Percentiles rank a stretch among this genome's conserved stretches.
Evolutionary conservation across 2,113 vertebrate species (phyloP).

Genomic region (Myodes glareolus): DNA sequence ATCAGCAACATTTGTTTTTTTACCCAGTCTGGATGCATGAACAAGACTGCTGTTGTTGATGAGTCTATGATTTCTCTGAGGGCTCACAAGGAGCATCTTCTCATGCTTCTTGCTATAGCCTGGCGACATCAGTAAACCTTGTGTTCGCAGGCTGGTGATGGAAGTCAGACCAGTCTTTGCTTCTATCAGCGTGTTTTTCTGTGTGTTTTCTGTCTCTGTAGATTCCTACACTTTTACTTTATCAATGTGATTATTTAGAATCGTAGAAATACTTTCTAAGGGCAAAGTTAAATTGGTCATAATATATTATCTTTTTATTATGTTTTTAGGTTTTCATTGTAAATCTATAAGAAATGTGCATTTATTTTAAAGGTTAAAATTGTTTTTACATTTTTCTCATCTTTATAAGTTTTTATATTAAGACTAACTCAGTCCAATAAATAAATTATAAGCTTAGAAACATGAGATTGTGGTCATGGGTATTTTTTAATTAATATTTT

Average conservation of each 20-base stretch:
- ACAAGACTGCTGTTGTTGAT: background rate
- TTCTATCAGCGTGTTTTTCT: background rate
- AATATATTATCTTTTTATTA: background rate
- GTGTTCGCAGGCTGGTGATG: background rate
- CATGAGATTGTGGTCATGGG: background rate
- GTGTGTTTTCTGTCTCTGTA: background rate
- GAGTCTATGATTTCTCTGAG: background rate
- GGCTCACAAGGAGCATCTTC: background rate
- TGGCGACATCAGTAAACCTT: background rate
- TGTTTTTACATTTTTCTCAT: background rate
- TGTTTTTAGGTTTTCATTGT: background rate
- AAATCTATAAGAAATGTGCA: background rate
- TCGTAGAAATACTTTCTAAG: background rate
- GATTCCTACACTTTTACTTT: background rate
- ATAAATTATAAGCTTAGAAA: background rate
- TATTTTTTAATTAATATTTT: background rate
- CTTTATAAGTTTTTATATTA: background rate
- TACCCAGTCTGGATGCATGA: background rate
- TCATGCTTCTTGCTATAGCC: background rate
- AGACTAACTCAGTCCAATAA: background rate
- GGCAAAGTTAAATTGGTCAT: background rate
- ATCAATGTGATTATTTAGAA: background rate
- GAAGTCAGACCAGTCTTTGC: background rate
- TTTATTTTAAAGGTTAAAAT: constrained; percentile 24
- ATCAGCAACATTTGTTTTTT: background rate